phyloP scores from a whole-genome alignment of 2,797 vertebrate genomes.

The Lycodopsis pacificus region DNA sequence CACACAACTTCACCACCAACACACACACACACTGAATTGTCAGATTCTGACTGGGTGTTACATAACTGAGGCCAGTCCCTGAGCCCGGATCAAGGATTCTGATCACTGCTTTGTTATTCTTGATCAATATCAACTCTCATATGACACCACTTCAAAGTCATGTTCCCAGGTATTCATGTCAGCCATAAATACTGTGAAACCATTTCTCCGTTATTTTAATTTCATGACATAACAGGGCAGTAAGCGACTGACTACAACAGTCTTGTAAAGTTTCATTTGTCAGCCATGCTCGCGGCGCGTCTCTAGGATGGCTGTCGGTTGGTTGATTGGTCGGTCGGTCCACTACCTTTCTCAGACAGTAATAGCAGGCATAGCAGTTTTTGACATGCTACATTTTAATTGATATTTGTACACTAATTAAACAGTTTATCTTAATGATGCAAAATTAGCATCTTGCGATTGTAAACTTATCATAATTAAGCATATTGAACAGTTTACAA shows the following conservation, averaged over 20 bases:
- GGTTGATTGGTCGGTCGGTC: background rate
- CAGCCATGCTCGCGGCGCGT: background rate
- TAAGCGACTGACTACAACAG: background rate
- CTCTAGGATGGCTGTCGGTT: background rate
- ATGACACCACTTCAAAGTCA: slow-evolving; percentile 12
- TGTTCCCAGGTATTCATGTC: background rate
- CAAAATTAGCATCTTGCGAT: background rate
- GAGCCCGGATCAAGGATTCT: slow-evolving; percentile 59
- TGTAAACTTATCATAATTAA: background rate
- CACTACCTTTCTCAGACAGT: background rate
- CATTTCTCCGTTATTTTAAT: slow-evolving; percentile 10
- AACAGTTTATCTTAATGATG: background rate
- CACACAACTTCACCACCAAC: background rate
- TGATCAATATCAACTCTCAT: slow-evolving; percentile 30
- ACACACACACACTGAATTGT: slow-evolving; percentile 23
- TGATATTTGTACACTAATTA: background rate
- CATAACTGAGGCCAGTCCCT: slow-evolving; percentile 49
- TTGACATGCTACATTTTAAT: background rate
- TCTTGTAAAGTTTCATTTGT: background rate
- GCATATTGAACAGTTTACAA: background rate
- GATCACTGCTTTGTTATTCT: slow-evolving; percentile 60
- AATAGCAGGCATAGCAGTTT: background rate
- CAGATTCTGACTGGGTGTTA: slow-evolving; percentile 49
- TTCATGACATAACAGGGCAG: background rate
- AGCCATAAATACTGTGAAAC: slow-evolving; percentile 20